phyloP scores from a whole-genome alignment of 2,797 vertebrate species.

The Aeoliscus strigatus region DNA sequence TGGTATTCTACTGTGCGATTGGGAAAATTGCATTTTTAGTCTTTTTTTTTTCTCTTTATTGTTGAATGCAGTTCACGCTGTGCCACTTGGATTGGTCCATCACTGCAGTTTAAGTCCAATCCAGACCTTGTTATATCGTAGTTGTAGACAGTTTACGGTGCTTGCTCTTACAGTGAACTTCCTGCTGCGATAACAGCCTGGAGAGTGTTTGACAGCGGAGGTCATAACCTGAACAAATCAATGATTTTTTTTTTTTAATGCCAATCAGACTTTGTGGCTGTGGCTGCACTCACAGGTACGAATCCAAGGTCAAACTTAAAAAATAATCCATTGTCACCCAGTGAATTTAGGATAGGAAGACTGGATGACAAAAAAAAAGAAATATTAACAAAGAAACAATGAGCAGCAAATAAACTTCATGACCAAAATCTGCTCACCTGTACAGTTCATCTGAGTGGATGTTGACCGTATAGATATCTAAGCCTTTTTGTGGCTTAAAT shows the following conservation, averaged over 20 bases:
- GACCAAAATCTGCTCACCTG: no score
- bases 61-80: slow-evolving; percentile 4
- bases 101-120: slow-evolving; percentile 12
- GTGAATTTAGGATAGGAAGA: no score
- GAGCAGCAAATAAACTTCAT: no score
- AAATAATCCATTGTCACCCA: no score
- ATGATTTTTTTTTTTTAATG: slow-evolving; percentile 56
- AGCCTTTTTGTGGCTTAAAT: slow-evolving; percentile 1
- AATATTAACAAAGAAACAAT: no score
- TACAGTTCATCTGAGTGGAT: no score
- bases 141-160: no score
- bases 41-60: no score
- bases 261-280: slow-evolving; percentile 57
- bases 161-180: slow-evolving; percentile 38
- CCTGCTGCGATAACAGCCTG: slow-evolving; percentile 52
- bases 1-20: no score
- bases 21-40: no score
- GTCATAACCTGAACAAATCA: slow-evolving; percentile 56
- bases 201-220: slow-evolving; percentile 43
- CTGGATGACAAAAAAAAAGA: no score
- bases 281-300: slow-evolving; percentile 28
- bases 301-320: slow-evolving; percentile 53
- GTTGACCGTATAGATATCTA: slow-evolving; percentile 30
- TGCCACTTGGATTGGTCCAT: not conserved
- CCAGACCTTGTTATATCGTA: no score